These are phyloP conservation scores for Orthosia incerta DNA, from an alignment of 2,888 invertebrate species.

Conservation along the genomic window DNA sequence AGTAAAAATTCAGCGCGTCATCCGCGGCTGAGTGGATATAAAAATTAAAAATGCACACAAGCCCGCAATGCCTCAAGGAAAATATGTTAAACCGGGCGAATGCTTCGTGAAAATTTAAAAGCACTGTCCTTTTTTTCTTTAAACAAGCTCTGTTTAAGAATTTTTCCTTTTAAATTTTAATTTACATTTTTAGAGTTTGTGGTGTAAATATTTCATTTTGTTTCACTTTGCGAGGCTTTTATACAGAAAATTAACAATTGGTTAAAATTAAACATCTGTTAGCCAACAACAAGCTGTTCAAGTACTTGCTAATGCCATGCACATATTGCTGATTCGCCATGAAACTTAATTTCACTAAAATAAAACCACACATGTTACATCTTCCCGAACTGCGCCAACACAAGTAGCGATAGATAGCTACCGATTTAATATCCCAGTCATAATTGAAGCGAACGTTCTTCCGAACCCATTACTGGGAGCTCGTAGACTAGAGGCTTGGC, in stretches of 20 bases:
- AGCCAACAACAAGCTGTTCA: conserved; percentile 14
- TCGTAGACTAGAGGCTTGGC: conserved; percentile 81
- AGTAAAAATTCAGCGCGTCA: conserved; percentile 89
- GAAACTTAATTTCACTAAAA: conserved; percentile 48
- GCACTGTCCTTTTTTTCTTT: conserved; percentile 68
- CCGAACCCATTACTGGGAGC: conserved; percentile 86
- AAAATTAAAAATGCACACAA: conserved; percentile 90
- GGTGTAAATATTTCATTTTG: conserved; percentile 50
- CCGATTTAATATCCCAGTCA: conserved; percentile 87
- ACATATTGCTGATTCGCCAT: neutral
- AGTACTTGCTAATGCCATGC: conserved; percentile 10
- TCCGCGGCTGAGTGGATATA: conserved; percentile 82
- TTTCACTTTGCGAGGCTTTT: conserved; percentile 26
- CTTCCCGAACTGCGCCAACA: conserved; percentile 51
- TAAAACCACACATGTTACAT: conserved; percentile 56
- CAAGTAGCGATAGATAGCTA: conserved; percentile 76
- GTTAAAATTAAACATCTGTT: conserved; percentile 12
- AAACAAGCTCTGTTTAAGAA: conserved; percentile 62
- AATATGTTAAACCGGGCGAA: conserved; percentile 80
- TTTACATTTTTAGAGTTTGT: conserved; percentile 43
- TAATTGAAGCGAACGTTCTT: conserved; percentile 89
- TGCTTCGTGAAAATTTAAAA: conserved; percentile 79
- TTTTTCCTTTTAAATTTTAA: conserved; percentile 61
- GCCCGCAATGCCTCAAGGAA: conserved; percentile 85
- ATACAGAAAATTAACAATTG: conserved; percentile 21